Conservation (phyloP, 2,113 vertebrate species). For the Corvus cornix region DNA sequence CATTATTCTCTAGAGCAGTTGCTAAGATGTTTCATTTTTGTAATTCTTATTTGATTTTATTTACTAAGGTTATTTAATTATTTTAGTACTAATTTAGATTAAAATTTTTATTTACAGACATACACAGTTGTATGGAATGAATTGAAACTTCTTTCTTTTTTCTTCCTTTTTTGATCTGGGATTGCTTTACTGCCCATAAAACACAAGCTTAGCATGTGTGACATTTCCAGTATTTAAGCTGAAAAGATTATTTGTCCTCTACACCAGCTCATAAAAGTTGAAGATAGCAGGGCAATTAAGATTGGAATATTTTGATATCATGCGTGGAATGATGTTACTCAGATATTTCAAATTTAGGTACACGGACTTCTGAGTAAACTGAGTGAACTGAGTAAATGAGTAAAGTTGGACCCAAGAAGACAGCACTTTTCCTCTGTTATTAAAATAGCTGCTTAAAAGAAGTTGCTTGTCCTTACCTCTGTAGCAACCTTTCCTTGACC, state of each 20-base stretch:
- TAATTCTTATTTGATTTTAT: background rate
- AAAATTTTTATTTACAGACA: background rate
- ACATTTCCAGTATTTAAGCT: background rate
- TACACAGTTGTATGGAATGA: background rate
- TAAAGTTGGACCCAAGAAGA: background rate
- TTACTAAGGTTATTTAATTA: background rate
- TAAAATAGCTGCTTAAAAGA: background rate
- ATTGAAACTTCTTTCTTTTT: background rate
- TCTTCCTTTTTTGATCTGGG: background rate
- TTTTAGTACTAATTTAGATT: background rate
- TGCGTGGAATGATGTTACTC: background rate
- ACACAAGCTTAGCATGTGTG: background rate
- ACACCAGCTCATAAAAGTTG: background rate
- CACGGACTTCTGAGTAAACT: background rate
- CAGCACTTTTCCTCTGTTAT: accelerated
- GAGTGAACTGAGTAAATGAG: background rate
- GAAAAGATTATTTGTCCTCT: background rate
- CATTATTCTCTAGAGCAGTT: background rate
- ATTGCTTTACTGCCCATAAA: background rate
- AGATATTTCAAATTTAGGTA: background rate
- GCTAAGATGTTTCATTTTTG: background rate
- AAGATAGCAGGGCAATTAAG: background rate
- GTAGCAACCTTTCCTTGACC: background rate
- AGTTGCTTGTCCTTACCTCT: background rate
- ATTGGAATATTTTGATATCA: background rate